A percentile compares a stretch with the other conserved stretches of the same genome.
These are phyloP conservation scores for Erythrocercus mccallii DNA, from an alignment of 2,113 vertebrate genomes.

Conservation along the genomic window DNA sequence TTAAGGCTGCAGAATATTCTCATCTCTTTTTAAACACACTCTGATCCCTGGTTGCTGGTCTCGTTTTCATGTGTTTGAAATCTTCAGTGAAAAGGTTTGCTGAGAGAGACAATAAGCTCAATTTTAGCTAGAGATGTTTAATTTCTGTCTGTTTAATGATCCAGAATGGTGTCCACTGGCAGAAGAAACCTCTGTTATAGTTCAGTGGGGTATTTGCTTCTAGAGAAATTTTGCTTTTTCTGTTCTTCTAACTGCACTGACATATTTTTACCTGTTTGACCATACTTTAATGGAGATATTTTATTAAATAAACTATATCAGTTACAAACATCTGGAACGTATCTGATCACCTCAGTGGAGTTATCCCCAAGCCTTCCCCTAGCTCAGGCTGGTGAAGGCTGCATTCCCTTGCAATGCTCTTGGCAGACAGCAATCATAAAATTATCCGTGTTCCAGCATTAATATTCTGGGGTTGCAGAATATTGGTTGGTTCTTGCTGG, in stretches of 20 bases:
- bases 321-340: background rate
- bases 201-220: background rate
- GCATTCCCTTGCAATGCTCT: background rate
- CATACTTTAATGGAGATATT: background rate
- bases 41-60: background rate
- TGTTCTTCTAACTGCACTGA: background rate
- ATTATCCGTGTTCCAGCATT: background rate
- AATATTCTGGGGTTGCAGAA: background rate
- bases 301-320: background rate
- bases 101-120: background rate
- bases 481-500: background rate
- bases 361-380: background rate
- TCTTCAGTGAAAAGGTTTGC: background rate
- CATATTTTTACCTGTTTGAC: background rate
- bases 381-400: background rate
- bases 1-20: slow-evolving; percentile 27
- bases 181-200: background rate
- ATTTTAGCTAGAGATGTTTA: background rate
- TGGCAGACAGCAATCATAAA: background rate
- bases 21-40: slow-evolving; percentile 22
- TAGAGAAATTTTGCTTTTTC: background rate
- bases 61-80: background rate
- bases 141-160: background rate
- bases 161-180: background rate
- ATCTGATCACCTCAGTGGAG: background rate